Evolutionary conservation across 2,113 vertebrate genomes (phyloP), one percentile per base, ranked within the genome.

Genomic region (Mirza zaza): DNA sequence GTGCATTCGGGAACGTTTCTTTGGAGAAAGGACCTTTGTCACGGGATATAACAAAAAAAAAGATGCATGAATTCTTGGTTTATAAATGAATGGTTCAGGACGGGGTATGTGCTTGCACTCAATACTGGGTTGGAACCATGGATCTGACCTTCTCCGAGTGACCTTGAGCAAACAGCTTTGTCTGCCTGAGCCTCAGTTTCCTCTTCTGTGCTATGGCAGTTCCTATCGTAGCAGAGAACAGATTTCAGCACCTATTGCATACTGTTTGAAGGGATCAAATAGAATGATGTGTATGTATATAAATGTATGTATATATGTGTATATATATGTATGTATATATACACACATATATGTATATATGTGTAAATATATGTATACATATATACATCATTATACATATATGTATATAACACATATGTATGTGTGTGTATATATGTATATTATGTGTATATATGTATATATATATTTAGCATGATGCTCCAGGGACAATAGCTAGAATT

Each of bases 71-170:
- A 75, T 59, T 94, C 36, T 91, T 50, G 59, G 25, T 63, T 68
- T 90, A 80, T 8, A 83, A 10, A 45, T 80, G 20, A n/a, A 18
- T 59, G 63, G 10, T 57, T 93, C 88, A 73, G n/a, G 85, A 91
- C 15, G 12, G 34, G 3, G 2, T 7, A 4, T 75, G 6, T 8
- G 17, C 12, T n/a, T 59, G 2, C 25, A 48, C 50, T 57, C 2
- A 8, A 8, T 0, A 1, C 23, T 80, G 73, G 57, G 12, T 75
- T 61, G 84, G 36, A 97, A 79, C 61, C 39, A 57, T 79, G 20
- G 18, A 42, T 75, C 20, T 57, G n/a, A 32, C 39, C 57, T 73
- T 25, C 34, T 83, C 48, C 8, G 4, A 88, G 27, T n/a, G 34
- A 80, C n/a, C 42, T 36, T 32, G 71, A 84, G 14, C 12, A 57